A percentile compares a stretch with the other conserved stretches of the same genome.
Conservation (phyloP, 1,140 invertebrate genomes). For the Heliothis virescens region DNA sequence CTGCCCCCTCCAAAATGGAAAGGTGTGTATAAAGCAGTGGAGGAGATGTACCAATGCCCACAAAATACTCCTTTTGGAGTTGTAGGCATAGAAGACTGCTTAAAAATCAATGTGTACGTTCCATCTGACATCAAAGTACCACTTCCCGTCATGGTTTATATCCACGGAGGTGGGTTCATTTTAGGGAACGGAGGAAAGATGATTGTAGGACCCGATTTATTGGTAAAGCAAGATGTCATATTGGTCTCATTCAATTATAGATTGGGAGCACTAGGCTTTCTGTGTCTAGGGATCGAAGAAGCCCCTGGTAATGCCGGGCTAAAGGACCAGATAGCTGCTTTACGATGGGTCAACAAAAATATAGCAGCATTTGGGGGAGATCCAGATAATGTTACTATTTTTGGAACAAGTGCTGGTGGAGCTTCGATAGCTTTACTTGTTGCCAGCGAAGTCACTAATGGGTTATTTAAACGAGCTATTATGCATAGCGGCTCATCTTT, state of each 20-base stretch:
- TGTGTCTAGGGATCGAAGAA: constrained; percentile 86
- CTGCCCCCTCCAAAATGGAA: constrained; percentile 73
- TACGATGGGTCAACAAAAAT: constrained; percentile 87
- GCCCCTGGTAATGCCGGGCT: constrained; percentile 87
- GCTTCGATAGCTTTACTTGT: constrained; percentile 73
- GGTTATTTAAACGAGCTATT: constrained; percentile 83
- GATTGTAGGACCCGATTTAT: constrained; percentile 87
- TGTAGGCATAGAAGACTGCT: constrained; percentile 75
- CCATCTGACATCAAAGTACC: constrained; percentile 67
- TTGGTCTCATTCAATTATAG: constrained; percentile 90
- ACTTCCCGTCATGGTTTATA: constrained; percentile 88
- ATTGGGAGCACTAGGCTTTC: constrained; percentile 88
- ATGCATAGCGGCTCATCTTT: constrained; percentile 89
- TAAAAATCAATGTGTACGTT: constrained; percentile 77
- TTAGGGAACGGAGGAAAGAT: constrained; percentile 86
- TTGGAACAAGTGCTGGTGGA: constrained; percentile 81
- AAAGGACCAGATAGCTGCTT: constrained; percentile 87
- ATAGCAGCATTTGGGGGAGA: constrained; percentile 85
- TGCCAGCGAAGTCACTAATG: constrained; percentile 69
- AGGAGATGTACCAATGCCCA: constrained; percentile 69
- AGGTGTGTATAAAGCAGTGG: constrained; percentile 70
- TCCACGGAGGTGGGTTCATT: constrained; percentile 89
- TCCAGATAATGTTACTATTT: constrained; percentile 80
- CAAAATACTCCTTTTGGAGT: constrained; percentile 60
- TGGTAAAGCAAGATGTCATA: constrained; percentile 89